These are phyloP conservation scores for Serripes groenlandicus DNA, from an alignment of 2,888 invertebrate species.

Conservation along the genomic window DNA sequence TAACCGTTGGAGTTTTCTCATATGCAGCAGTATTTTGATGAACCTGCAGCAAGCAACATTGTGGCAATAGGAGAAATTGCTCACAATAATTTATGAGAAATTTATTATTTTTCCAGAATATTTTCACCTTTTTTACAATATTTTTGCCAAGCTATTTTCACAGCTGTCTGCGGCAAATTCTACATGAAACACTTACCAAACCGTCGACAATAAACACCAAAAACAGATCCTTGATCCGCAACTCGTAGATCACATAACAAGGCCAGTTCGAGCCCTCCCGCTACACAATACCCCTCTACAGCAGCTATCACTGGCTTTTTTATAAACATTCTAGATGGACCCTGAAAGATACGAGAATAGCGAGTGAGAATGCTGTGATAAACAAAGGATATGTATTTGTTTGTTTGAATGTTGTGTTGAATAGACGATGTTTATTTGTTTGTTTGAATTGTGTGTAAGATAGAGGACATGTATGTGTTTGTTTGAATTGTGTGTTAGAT, in stretches of 20 bases:
- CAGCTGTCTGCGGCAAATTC: neutral
- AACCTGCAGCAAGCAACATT: too few species aligned
- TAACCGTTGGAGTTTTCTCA: too few species aligned
- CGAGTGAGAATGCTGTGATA: too few species aligned
- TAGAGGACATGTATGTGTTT: too few species aligned
- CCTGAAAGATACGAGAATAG: too few species aligned
- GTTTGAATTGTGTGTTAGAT: too few species aligned
- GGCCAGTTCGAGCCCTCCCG: conserved; percentile 95
- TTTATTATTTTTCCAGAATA: conserved; percentile 1
- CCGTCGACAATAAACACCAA: conserved; percentile 95
- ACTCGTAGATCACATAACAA: conserved; percentile 96
- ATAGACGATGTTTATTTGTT: too few species aligned
- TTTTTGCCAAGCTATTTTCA: neutral
- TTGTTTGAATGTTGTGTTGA: too few species aligned
- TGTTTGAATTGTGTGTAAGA: too few species aligned
- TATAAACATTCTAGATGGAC: conserved; percentile 90
- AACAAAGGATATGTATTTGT: too few species aligned
- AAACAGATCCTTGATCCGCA: conserved; percentile 93
- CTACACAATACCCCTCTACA: conserved; percentile 95
- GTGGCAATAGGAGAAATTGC: neutral
- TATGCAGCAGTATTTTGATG: too few species aligned
- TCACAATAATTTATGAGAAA: neutral
- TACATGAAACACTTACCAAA: conserved; percentile 91
- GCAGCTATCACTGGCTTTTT: conserved; percentile 97
- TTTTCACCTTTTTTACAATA: neutral